A percentile compares a stretch with the other conserved stretches of the same genome.
phyloP scores from a whole-genome alignment of 2,888 invertebrate genomes.

The Amphiduros pacificus region DNA sequence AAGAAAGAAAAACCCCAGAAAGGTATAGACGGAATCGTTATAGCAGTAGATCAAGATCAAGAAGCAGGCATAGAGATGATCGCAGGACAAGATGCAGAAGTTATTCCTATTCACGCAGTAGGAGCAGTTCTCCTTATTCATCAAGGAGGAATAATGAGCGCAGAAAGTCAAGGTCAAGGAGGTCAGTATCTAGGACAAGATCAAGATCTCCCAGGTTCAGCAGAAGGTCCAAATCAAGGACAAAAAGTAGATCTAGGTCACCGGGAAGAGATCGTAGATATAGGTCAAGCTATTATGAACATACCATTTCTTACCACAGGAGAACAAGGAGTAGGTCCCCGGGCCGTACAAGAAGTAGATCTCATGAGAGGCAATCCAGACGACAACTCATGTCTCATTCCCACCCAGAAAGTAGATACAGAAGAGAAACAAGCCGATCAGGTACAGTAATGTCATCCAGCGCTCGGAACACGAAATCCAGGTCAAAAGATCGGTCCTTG shows the following conservation, averaged over 20 bases:
- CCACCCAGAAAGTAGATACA: constrained; percentile 9
- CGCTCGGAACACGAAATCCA: too few species aligned
- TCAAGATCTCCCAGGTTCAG: too few species aligned
- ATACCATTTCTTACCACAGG: background rate
- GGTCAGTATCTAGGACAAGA: constrained; percentile 25
- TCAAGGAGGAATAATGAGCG: background rate
- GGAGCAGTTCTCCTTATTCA: background rate
- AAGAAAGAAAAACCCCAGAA: background rate
- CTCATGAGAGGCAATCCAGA: too few species aligned
- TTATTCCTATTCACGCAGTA: background rate
- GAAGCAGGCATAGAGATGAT: background rate
- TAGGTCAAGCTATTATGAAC: background rate
- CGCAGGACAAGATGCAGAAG: background rate
- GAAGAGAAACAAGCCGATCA: too few species aligned
- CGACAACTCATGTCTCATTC: constrained; percentile 18
- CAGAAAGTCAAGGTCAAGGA: constrained; percentile 18
- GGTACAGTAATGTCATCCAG: too few species aligned
- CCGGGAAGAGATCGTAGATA: background rate
- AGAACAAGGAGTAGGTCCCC: constrained; percentile 1
- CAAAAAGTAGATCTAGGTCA: constrained; percentile 8
- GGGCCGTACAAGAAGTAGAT: constrained; percentile 4
- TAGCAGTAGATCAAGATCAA: background rate
- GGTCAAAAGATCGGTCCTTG: background rate
- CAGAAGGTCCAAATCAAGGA: constrained; percentile 1
- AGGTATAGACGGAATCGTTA: background rate